Evolutionary conservation across 2,888 invertebrate species (phyloP).

Genomic region (Cephus rjabovi): DNA sequence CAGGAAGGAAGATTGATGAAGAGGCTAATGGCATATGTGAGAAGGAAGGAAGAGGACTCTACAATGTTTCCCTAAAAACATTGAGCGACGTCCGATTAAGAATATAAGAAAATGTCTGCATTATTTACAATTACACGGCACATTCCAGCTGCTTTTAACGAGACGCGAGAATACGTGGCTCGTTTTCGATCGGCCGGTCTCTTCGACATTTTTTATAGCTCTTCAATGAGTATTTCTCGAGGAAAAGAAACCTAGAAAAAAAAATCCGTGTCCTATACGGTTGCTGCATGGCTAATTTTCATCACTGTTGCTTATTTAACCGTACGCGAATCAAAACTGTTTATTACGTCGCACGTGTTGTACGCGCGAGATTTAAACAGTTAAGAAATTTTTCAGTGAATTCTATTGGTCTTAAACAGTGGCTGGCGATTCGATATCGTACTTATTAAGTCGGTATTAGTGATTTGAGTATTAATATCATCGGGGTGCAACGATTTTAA

Average conservation of each 20-base stretch:
- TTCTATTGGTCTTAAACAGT: background rate
- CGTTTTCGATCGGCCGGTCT: slow-evolving; percentile 16
- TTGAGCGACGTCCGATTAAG: slow-evolving; percentile 41
- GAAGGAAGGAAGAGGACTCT: slow-evolving; percentile 37
- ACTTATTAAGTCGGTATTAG: background rate
- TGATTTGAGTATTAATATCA: background rate
- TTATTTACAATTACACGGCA: slow-evolving; percentile 46
- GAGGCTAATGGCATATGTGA: slow-evolving; percentile 22
- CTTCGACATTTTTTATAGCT: slow-evolving; percentile 15
- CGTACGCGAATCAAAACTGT: background rate
- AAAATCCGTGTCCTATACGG: background rate
- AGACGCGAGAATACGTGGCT: slow-evolving; percentile 28
- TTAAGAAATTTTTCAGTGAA: background rate
- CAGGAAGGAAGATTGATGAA: slow-evolving; percentile 24
- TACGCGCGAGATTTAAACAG: background rate
- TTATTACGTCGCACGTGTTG: background rate
- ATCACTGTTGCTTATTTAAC: slow-evolving; percentile 12
- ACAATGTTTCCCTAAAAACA: slow-evolving; percentile 45
- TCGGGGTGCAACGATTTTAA: background rate
- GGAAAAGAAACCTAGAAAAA: background rate
- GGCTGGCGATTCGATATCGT: background rate
- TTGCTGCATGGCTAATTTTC: background rate
- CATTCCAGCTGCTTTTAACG: slow-evolving; percentile 62
- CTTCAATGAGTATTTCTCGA: slow-evolving; percentile 2
- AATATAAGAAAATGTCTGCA: slow-evolving; percentile 26